Conservation (phyloP, 2,113 vertebrate species). For the Sorex araneus region DNA sequence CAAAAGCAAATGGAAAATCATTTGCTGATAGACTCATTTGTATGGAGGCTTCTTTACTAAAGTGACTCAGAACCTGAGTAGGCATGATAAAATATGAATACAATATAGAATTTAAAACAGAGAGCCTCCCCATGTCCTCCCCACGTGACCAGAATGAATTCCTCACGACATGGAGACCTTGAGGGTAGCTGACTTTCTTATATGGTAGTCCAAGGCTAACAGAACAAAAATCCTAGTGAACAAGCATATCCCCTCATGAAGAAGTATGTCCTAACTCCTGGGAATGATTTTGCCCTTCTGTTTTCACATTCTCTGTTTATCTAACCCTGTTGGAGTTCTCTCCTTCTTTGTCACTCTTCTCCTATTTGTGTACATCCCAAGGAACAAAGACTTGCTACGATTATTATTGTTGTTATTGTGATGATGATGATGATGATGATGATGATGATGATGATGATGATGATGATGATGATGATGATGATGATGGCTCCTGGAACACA, state of each 20-base stretch:
- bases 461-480: not conserved
- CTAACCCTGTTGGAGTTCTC: accelerated
- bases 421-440: not conserved
- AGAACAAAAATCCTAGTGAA: not conserved
- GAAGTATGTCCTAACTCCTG: no score
- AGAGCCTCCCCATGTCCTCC: not conserved
- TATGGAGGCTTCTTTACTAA: not conserved
- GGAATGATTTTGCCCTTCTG: not conserved
- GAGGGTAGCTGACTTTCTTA: not conserved
- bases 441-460: not conserved
- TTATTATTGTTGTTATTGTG: not conserved
- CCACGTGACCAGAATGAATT: not conserved
- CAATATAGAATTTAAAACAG: not conserved
- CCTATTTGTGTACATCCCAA: not conserved
- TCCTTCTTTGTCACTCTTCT: not conserved
- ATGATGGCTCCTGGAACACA: not conserved
- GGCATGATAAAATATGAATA: not conserved
- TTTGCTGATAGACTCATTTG: not conserved
- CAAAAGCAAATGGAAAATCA: not conserved
- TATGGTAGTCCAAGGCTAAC: not conserved
- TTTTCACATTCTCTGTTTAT: not conserved
- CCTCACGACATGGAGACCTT: not conserved
- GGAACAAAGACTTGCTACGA: not conserved
- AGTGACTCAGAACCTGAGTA: not conserved
- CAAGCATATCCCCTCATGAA: not conserved